These are phyloP conservation scores for Danio aesculapii DNA, from an alignment of 2,797 vertebrate species.

Conservation along the genomic window DNA sequence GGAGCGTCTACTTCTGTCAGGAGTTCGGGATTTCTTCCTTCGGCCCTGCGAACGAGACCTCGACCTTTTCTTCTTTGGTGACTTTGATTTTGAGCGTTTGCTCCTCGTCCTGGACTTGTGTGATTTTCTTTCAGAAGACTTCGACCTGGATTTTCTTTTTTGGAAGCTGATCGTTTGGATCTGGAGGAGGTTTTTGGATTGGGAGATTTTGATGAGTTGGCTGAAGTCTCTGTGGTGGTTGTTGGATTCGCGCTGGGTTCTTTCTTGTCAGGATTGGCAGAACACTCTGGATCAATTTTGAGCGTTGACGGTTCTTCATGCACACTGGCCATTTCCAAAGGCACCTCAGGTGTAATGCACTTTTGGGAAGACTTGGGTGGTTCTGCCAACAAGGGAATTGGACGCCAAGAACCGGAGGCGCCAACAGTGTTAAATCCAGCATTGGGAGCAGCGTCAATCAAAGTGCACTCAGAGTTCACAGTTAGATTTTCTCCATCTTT, in stretches of 20 bases:
- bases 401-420: slow-evolving; percentile 63
- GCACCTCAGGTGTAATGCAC: slow-evolving; percentile 51
- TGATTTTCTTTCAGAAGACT: slow-evolving; percentile 71
- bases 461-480: not conserved
- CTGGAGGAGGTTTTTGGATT: slow-evolving; percentile 30
- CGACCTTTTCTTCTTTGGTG: slow-evolving; percentile 81
- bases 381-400: slow-evolving; percentile 62
- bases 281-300: not conserved
- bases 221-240: not conserved
- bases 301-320: not conserved
- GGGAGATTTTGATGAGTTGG: slow-evolving; percentile 35
- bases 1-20: slow-evolving; percentile 78
- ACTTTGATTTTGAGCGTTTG: slow-evolving; percentile 77
- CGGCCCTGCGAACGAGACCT: slow-evolving; percentile 81
- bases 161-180: not conserved
- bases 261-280: not conserved
- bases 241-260: not conserved
- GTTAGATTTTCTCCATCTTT: slow-evolving; percentile 28
- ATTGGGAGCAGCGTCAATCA: not conserved
- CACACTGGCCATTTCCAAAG: slow-evolving; percentile 37
- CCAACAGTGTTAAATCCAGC: not conserved
- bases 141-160: not conserved
- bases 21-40: slow-evolving; percentile 68
- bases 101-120: slow-evolving; percentile 77
- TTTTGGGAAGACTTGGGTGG: slow-evolving; percentile 43